phyloP scores from a whole-genome alignment of 2,888 invertebrate genomes.

The Leptura quadrifasciata region DNA sequence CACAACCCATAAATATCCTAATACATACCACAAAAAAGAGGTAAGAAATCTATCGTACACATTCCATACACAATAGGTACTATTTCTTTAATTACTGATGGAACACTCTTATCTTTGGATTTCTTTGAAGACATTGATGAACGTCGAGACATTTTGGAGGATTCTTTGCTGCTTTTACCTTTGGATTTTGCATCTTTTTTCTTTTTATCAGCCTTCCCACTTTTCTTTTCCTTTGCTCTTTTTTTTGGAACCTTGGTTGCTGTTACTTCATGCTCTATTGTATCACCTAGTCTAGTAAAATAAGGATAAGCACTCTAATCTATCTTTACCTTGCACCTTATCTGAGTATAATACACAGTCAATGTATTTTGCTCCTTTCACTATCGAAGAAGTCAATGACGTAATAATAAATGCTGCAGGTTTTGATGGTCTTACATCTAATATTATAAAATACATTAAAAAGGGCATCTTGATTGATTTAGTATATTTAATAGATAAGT shows the following conservation, averaged over 20 bases:
- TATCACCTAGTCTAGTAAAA: slow-evolving; percentile 47
- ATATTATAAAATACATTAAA: too few relatives aligned
- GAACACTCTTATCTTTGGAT: not conserved
- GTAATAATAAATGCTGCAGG: too few relatives aligned
- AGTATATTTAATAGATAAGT: too few relatives aligned
- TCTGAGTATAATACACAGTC: too few relatives aligned
- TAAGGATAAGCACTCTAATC: too few relatives aligned
- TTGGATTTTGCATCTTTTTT: slow-evolving; percentile 47
- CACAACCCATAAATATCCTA: too few relatives aligned
- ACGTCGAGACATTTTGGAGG: slow-evolving; percentile 40
- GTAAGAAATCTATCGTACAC: slow-evolving; percentile 61
- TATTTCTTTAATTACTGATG: not conserved
- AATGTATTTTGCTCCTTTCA: too few relatives aligned
- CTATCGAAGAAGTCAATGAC: too few relatives aligned
- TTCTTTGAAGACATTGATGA: not conserved
- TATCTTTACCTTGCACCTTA: too few relatives aligned
- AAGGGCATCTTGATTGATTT: too few relatives aligned
- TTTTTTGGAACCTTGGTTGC: slow-evolving; percentile 18
- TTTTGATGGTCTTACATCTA: too few relatives aligned
- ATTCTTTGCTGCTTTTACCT: slow-evolving; percentile 24
- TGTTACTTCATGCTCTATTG: slow-evolving; percentile 47
- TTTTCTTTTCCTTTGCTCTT: slow-evolving; percentile 38
- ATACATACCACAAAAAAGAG: slow-evolving; percentile 57
- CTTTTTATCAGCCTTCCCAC: slow-evolving; percentile 40
- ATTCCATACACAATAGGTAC: slow-evolving; percentile 57